These are phyloP conservation scores for Leptinotarsa haldemani DNA, from an alignment of 2,888 invertebrate species.

Conservation along the genomic window DNA sequence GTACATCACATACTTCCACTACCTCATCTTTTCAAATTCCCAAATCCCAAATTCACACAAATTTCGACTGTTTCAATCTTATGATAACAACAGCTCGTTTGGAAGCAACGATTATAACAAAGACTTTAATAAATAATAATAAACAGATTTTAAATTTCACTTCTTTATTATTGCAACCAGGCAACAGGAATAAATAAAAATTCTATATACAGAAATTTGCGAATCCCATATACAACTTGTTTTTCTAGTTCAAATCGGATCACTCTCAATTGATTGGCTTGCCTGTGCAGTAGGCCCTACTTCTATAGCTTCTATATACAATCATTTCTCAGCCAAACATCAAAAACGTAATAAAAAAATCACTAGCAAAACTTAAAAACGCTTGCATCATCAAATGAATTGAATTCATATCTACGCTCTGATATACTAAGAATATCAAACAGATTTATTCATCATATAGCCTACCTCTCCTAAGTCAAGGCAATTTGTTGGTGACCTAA, in stretches of 20 bases:
- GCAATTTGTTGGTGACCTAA: constrained; percentile 35
- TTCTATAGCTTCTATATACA: constrained; percentile 33
- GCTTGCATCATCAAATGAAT: too few species aligned
- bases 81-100: too few species aligned
- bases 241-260: constrained; percentile 34
- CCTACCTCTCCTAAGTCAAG: constrained; percentile 37
- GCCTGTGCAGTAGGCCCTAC: constrained; percentile 37
- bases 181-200: constrained; percentile 58
- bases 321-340: constrained; percentile 22
- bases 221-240: constrained; percentile 49
- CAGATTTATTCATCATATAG: constrained; percentile 22
- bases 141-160: constrained; percentile 1
- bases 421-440: constrained; percentile 33
- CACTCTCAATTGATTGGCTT: constrained; percentile 46
- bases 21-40: too few species aligned
- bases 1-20: too few species aligned
- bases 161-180: constrained; percentile 44
- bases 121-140: not conserved
- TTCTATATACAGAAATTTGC: constrained; percentile 54
- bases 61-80: too few species aligned
- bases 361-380: not conserved
- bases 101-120: too few species aligned
- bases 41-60: too few species aligned
- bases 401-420: not conserved
- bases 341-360: constrained; percentile 4